Evolutionary conservation across 2,888 invertebrate genomes (phyloP).

Genomic region (Pollenia labialis): DNA sequence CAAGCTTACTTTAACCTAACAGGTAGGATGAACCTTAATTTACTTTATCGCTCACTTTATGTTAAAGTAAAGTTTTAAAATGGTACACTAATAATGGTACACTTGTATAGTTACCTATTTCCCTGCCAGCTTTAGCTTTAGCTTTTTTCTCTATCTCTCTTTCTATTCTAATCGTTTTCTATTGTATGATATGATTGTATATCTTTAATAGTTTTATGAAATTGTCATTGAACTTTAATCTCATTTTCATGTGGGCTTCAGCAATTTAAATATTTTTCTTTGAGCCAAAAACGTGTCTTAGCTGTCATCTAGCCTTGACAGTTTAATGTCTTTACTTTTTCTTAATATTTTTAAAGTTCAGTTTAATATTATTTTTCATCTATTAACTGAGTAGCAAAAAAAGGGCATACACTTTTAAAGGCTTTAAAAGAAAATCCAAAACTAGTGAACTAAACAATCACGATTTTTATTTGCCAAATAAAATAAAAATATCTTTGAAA

Average conservation of each 20-base stretch:
- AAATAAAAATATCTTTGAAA: slow-evolving; percentile 1
- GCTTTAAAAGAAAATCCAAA: slow-evolving; percentile 8
- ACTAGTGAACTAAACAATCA: slow-evolving; percentile 54
- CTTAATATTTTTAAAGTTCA: not conserved
- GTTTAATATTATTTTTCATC: slow-evolving; percentile 1
- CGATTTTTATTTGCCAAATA: slow-evolving; percentile 53
- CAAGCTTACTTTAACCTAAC: too few relatives aligned
- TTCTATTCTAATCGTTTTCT: not conserved
- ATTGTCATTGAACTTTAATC: slow-evolving; percentile 71
- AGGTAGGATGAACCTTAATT: too few relatives aligned
- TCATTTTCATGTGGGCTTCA: slow-evolving; percentile 58
- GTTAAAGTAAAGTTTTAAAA: too few relatives aligned
- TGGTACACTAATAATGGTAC: too few relatives aligned
- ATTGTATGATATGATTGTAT: not conserved
- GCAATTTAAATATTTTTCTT: slow-evolving; percentile 32
- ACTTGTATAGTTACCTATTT: too few relatives aligned
- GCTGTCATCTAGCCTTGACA: slow-evolving; percentile 70
- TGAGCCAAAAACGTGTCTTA: slow-evolving; percentile 64
- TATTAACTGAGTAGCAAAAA: slow-evolving; percentile 41
- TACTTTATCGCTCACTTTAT: too few relatives aligned
- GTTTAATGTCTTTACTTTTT: slow-evolving; percentile 56
- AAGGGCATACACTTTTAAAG: slow-evolving; percentile 39
- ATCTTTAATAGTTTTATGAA: slow-evolving; percentile 1
- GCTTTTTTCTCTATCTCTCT: not conserved
- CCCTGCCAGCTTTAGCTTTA: too few relatives aligned